phyloP scores from a whole-genome alignment of 2,888 invertebrate species.

The Coronaproctus castanopsis region DNA sequence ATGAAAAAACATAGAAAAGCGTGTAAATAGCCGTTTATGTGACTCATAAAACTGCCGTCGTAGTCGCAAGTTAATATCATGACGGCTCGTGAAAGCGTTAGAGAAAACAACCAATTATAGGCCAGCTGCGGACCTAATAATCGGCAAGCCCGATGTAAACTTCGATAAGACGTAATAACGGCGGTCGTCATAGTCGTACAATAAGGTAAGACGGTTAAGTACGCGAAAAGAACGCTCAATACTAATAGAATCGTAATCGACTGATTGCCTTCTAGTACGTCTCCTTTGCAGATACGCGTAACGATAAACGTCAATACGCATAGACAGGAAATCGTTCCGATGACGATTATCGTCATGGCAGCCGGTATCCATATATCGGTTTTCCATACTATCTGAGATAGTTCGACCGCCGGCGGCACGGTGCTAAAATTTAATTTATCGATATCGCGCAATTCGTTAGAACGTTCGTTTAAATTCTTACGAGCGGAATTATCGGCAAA shows the following conservation, averaged over 20 bases:
- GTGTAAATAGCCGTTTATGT: slow-evolving; percentile 48
- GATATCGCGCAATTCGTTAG: background rate
- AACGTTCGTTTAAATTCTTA: background rate
- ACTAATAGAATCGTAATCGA: slow-evolving; percentile 29
- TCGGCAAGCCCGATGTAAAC: slow-evolving; percentile 26
- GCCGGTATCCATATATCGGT: slow-evolving; percentile 13
- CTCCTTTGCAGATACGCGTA: slow-evolving; percentile 38
- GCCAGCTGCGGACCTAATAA: slow-evolving; percentile 32
- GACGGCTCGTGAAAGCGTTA: slow-evolving; percentile 40
- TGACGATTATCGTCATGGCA: slow-evolving; percentile 40
- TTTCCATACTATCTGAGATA: slow-evolving; percentile 7
- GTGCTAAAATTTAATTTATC: background rate
- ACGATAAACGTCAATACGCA: slow-evolving; percentile 43
- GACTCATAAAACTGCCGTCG: slow-evolving; percentile 44
- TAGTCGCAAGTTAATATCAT: slow-evolving; percentile 42
- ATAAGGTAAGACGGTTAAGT: slow-evolving; percentile 28
- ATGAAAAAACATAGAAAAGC: slow-evolving; percentile 36
- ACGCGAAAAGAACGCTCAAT: slow-evolving; percentile 27
- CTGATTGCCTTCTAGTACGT: slow-evolving; percentile 47
- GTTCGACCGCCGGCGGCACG: background rate
- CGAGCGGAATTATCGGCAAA: background rate
- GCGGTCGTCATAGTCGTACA: slow-evolving; percentile 19
- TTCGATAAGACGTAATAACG: slow-evolving; percentile 7
- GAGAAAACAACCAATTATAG: slow-evolving; percentile 40
- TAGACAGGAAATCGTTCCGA: slow-evolving; percentile 41